Evolutionary conservation across 2,888 invertebrate species (phyloP).

Genomic region (Sthenelais limicola): DNA sequence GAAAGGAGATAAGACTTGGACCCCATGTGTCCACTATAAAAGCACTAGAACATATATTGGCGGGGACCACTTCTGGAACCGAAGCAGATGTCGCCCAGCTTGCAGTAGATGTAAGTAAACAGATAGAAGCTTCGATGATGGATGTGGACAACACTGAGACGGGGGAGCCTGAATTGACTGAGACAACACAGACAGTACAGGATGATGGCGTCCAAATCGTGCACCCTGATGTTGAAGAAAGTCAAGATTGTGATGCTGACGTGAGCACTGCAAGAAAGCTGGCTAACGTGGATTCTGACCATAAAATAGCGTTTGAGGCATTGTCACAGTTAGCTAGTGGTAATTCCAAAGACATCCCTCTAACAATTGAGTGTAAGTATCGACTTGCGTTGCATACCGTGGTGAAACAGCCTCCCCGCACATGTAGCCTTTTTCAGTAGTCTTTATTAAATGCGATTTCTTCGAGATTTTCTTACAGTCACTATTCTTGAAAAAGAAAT

Average conservation of each 20-base stretch:
- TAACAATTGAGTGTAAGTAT: conserved; percentile 29
- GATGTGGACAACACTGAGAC: neutral
- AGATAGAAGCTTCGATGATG: conserved; percentile 6
- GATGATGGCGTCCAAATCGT: neutral
- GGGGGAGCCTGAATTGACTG: neutral
- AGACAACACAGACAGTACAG: neutral
- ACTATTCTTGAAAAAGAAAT: no score
- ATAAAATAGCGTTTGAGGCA: conserved; percentile 19
- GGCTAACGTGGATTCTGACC: neutral
- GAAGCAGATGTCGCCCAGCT: conserved; percentile 5
- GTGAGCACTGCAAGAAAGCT: neutral
- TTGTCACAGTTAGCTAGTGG: conserved; percentile 8
- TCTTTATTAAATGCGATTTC: no score
- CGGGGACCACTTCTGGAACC: neutral
- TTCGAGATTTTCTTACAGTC: no score
- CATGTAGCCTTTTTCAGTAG: no score
- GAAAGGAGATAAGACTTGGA: conserved; percentile 6
- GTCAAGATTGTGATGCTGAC: neutral
- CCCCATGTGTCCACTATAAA: conserved; percentile 6
- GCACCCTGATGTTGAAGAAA: neutral
- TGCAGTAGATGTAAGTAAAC: conserved; percentile 8
- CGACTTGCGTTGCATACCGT: no score
- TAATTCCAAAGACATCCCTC: neutral
- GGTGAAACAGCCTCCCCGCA: no score
- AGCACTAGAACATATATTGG: conserved; percentile 1